A percentile compares a stretch with the other conserved stretches of the same genome.
Conservation (phyloP, 2,888 invertebrate genomes). For the Drosophila melanosoma region DNA sequence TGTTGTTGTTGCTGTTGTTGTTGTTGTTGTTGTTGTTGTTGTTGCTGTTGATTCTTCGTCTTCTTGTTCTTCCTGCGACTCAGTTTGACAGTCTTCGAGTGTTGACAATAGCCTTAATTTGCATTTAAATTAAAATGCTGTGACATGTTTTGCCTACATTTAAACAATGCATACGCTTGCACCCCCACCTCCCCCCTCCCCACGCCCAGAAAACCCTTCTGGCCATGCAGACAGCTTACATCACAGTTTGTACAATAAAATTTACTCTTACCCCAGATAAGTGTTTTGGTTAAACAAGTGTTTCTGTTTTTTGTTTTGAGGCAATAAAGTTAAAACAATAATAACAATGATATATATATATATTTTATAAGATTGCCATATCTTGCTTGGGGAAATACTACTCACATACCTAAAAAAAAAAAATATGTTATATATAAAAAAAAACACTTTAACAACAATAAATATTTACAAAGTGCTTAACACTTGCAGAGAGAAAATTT, state of each 20-base stretch:
- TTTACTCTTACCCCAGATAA: slow-evolving; percentile 13
- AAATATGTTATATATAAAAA: background rate
- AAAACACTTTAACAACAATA: background rate
- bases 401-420: background rate
- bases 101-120: slow-evolving; percentile 84
- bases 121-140: slow-evolving; percentile 84
- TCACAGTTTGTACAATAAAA: slow-evolving; percentile 43
- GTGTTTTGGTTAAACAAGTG: background rate
- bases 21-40: slow-evolving; percentile 24
- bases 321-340: background rate
- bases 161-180: slow-evolving; percentile 63
- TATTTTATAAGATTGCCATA: background rate
- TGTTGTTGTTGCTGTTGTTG: slow-evolving; percentile 9
- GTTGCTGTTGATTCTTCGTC: slow-evolving; percentile 5
- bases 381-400: background rate
- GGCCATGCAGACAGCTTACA: slow-evolving; percentile 16
- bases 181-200: no score
- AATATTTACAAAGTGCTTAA: background rate
- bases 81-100: slow-evolving; percentile 55
- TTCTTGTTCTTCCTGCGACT: slow-evolving; percentile 17
- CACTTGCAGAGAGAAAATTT: no score
- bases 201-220: background rate
- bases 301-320: background rate
- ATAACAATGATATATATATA: background rate
- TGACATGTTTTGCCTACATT: slow-evolving; percentile 79